These are phyloP conservation scores for Trematocara marginatum DNA, from an alignment of 2,113 vertebrate genomes.

Conservation along the genomic window DNA sequence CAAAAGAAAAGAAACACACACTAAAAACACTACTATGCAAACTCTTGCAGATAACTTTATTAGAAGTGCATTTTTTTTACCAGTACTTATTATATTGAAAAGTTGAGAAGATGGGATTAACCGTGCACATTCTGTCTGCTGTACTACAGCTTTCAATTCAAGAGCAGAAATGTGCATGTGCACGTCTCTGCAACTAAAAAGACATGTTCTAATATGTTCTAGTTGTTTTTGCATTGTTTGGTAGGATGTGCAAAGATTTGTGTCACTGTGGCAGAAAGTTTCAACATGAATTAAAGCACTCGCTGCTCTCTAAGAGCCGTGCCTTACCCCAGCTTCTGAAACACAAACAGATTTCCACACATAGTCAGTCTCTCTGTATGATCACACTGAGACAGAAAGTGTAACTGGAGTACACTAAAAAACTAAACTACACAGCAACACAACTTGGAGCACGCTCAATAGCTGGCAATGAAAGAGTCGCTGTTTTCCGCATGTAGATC, in stretches of 20 bases:
- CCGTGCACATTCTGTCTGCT: not conserved
- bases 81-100: not conserved
- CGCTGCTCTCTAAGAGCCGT: not conserved
- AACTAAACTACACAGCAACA: no score
- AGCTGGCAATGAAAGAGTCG: no score
- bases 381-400: no score
- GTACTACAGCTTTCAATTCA: not conserved
- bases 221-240: not conserved
- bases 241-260: not conserved
- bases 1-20: not conserved
- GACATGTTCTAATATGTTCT: not conserved
- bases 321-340: not conserved
- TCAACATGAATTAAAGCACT: not conserved
- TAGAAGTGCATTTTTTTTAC: not conserved
- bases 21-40: rapidly evolving
- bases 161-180: not conserved
- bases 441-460: no score
- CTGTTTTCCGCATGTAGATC: no score
- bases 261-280: not conserved
- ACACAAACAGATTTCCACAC: no score
- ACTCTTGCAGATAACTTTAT: not conserved
- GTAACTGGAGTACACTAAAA: no score
- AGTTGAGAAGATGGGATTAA: not conserved
- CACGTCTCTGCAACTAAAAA: not conserved
- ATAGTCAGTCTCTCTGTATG: no score